Percentiles rank a stretch among this genome's conserved stretches.
Conservation (phyloP, 2,888 invertebrate genomes). For the Gibbula magus region DNA sequence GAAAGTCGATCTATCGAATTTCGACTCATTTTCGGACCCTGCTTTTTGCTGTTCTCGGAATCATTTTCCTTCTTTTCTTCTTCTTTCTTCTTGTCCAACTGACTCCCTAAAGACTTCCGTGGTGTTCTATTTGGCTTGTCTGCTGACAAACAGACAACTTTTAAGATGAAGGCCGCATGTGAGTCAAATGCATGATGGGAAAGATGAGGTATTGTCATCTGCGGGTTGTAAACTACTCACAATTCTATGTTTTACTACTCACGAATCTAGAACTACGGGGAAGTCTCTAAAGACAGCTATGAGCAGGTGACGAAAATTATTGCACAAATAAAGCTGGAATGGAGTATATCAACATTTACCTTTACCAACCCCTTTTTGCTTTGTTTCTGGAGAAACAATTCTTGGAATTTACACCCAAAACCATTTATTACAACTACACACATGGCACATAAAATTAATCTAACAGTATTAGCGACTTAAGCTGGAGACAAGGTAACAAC, state of each 20-base stretch:
- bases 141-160: conserved; percentile 20
- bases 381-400: too few species aligned
- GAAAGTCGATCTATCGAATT: conserved; percentile 45
- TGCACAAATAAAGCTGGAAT: too few species aligned
- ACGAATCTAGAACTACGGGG: not conserved
- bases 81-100: conserved; percentile 4
- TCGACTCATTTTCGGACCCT: conserved; percentile 25
- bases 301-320: not conserved
- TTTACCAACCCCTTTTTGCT: too few species aligned
- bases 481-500: too few species aligned
- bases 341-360: too few species aligned
- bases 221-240: not conserved
- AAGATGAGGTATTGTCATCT: not conserved
- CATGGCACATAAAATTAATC: too few species aligned
- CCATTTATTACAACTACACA: too few species aligned
- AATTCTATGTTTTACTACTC: not conserved
- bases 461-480: too few species aligned
- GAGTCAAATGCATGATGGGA: not conserved
- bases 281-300: not conserved
- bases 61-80: conserved; percentile 29
- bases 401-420: too few species aligned
- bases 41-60: conserved; percentile 31
- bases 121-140: conserved; percentile 22
- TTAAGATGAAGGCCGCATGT: conserved; percentile 35
- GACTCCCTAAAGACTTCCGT: conserved; percentile 27